These are phyloP conservation scores for Vanessa atalanta DNA, from an alignment of 1,140 invertebrate genomes.

Conservation along the genomic window DNA sequence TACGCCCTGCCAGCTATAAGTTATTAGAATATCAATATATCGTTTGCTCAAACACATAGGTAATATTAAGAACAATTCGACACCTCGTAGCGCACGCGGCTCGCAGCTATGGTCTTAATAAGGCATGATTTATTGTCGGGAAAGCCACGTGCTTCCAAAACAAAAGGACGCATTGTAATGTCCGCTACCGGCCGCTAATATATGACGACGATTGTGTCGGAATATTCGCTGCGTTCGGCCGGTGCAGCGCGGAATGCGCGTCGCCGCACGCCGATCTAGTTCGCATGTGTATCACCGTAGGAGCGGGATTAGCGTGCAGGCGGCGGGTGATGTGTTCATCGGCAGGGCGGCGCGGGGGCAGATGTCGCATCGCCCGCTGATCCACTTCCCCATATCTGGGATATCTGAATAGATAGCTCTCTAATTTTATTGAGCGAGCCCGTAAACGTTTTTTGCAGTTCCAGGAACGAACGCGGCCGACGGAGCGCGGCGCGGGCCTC, in stretches of 20 bases:
- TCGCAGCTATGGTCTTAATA: conserved; percentile 32
- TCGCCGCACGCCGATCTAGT: neutral
- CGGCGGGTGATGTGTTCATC: conserved; percentile 38
- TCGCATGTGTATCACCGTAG: neutral
- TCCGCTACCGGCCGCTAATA: conserved; percentile 38
- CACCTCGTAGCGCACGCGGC: conserved; percentile 1
- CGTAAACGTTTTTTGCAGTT: conserved; percentile 54
- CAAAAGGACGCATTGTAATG: conserved; percentile 38
- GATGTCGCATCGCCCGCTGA: conserved; percentile 45
- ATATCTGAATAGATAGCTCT: conserved; percentile 66
- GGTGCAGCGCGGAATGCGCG: conserved; percentile 27
- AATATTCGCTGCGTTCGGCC: conserved; percentile 31
- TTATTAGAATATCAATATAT: neutral
- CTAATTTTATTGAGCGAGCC: conserved; percentile 56
- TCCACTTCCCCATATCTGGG: conserved; percentile 55
- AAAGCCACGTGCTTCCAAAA: conserved; percentile 34
- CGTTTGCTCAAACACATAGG: neutral
- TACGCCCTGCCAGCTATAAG: too few relatives aligned
- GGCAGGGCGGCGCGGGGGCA: conserved; percentile 38
- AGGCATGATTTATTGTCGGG: conserved; percentile 35
- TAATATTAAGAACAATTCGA: neutral
- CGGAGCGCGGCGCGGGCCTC: neutral
- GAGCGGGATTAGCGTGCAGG: neutral
- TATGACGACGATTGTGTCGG: conserved; percentile 37
- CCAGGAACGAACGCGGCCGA: conserved; percentile 44